Base-by-base conservation (phyloP, 2,797 vertebrate genomes). In the Melanotaenia nigrans region DNA sequence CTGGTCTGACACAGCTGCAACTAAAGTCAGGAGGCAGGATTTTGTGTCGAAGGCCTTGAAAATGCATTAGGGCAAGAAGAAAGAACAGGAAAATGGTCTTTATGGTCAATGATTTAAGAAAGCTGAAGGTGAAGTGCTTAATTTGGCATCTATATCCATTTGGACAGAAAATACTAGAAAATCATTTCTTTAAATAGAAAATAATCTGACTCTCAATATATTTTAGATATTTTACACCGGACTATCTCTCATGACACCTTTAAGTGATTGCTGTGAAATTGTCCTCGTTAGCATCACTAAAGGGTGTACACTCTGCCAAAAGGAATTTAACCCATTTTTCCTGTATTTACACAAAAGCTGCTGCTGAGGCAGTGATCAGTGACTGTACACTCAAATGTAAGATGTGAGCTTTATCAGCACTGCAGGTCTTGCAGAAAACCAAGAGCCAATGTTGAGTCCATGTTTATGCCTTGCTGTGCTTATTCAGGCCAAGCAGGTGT, bases 1-100 rank as follows among this genome's bases (percentile, higher is more conserved):
- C 94, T 95, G 94, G 93, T 88, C 84, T 90, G 91, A 92, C 84
- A 84, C 90, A 93, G 92, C 92, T 95, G 94, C 73, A 86, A 80
- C 79, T 76, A 25, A 79, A 73, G 88, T 89, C 78, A 79, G 83
- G 78, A 89, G 63, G 54, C 45, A 65, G 59, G 71, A 57, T 79
- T 85, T 82, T 71, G 63, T 78, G 66, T 70, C 59, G 16, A 49
- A 40, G 42, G 65, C 45, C 69, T 74, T 65, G 22, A 80, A 71
- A 80, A 85, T 61, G 42, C 73, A 35, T 84, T 38, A 62, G 33
- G 69, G 33, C 58, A 68, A 77, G 38, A 86, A 73, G 75, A 79
- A 55, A 65, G 61, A 77, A 73, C 67, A 63, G 54, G 57, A 60
- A 69, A 73, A 68, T 35, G 24, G 22, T 65, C 60, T 75, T 7